Evolutionary conservation across 2,888 invertebrate genomes (phyloP).

Genomic region (Dendrolimus pini): DNA sequence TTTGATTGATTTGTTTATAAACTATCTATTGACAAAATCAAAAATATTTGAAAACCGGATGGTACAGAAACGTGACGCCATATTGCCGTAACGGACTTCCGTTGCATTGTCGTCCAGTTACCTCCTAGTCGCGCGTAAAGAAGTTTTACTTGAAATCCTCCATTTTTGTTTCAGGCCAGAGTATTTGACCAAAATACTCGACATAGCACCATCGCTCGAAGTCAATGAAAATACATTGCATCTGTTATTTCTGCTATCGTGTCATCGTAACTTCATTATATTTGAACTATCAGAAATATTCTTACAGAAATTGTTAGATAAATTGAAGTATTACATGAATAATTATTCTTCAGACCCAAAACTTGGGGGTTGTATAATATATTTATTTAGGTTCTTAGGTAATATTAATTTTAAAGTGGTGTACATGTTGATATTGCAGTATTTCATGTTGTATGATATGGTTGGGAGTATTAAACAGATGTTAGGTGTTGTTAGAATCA

Average conservation of each 20-base stretch:
- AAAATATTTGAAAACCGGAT: too few relatives aligned
- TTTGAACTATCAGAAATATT: conserved; percentile 20
- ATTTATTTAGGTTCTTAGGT: conserved; percentile 41
- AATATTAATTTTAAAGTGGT: conserved; percentile 30
- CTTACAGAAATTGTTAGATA: conserved; percentile 23
- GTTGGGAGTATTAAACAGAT: conserved; percentile 21
- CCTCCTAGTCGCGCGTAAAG: too few relatives aligned
- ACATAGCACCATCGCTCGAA: conserved; percentile 20
- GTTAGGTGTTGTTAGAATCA: conserved; percentile 19
- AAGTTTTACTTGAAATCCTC: too few relatives aligned
- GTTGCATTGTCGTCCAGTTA: too few relatives aligned
- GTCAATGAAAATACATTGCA: conserved; percentile 21
- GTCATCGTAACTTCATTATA: conserved; percentile 36
- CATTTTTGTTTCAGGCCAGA: conserved; percentile 35
- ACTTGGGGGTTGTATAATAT: conserved; percentile 15
- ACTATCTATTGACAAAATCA: too few relatives aligned
- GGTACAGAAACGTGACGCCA: too few relatives aligned
- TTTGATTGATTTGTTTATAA: too few relatives aligned
- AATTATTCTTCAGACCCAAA: conserved; percentile 11
- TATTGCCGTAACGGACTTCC: too few relatives aligned
- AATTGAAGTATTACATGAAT: conserved; percentile 21
- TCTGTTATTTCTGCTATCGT: conserved; percentile 47
- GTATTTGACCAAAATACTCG: conserved; percentile 28
- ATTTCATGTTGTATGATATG: conserved; percentile 25
- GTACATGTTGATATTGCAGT: conserved; percentile 24